Conservation (phyloP, 2,113 vertebrate genomes). For the Paramormyrops kingsleyae region DNA sequence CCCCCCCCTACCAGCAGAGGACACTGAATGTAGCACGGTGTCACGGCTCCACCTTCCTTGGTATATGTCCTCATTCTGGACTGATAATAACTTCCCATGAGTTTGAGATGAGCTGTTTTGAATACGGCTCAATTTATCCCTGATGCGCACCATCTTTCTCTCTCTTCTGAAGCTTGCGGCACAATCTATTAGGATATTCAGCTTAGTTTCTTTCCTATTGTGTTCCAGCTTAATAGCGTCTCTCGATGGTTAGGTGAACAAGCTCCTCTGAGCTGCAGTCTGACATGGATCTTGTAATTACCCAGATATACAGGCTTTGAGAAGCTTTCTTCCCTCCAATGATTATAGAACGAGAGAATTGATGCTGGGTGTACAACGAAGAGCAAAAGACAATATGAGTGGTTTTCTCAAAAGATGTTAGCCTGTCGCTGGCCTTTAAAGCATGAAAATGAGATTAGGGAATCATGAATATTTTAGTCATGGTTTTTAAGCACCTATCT, state of each 20-base stretch:
- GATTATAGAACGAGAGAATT: not conserved
- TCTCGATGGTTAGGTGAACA: slow-evolving; percentile 10
- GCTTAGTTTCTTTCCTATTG: slow-evolving; percentile 8
- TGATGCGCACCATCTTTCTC: slow-evolving; percentile 23
- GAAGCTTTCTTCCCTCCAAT: not conserved
- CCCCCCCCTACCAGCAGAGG: slow-evolving; percentile 38
- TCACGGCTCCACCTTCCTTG: not conserved
- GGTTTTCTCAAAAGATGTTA: slow-evolving; percentile 4
- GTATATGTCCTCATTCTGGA: slow-evolving; percentile 35
- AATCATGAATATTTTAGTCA: not conserved
- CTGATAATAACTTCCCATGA: slow-evolving; percentile 38
- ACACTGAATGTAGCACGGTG: slow-evolving; percentile 21
- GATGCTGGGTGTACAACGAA: not conserved
- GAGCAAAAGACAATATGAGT: not conserved
- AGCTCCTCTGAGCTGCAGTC: not conserved
- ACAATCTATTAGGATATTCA: slow-evolving; percentile 25
- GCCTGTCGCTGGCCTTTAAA: not conserved
- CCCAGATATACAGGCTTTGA: slow-evolving; percentile 11
- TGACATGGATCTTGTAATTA: slow-evolving; percentile 16
- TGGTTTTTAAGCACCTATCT: not conserved
- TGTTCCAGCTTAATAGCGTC: not conserved
- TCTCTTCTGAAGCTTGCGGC: slow-evolving; percentile 8
- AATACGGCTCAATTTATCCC: slow-evolving; percentile 27
- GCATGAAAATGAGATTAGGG: not conserved
- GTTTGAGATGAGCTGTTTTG: slow-evolving; percentile 33